These are phyloP conservation scores for Tetropium fuscum DNA, from an alignment of 2,888 invertebrate species.

Conservation along the genomic window DNA sequence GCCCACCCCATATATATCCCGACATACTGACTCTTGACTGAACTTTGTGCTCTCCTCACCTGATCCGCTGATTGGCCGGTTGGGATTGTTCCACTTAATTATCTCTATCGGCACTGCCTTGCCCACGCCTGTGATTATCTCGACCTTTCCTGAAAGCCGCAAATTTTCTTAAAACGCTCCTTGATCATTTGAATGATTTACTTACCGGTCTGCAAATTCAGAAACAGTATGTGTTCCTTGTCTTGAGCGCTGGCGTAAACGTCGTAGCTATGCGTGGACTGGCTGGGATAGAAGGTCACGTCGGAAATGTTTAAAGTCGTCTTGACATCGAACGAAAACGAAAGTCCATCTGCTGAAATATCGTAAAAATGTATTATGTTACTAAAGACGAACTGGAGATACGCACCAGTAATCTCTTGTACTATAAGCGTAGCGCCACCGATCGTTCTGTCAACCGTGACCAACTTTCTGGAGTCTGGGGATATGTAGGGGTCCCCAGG, in stretches of 20 bases:
- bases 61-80: constrained; percentile 75
- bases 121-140: constrained; percentile 80
- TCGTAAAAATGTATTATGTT: too few relatives aligned
- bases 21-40: too few relatives aligned
- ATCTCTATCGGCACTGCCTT: constrained; percentile 70
- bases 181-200: neutral
- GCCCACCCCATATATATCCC: too few relatives aligned
- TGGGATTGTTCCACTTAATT: constrained; percentile 75
- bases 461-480: constrained; percentile 77
- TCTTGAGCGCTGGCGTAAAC: constrained; percentile 79
- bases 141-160: constrained; percentile 73
- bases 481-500: constrained; percentile 76
- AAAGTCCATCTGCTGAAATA: constrained; percentile 72
- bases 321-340: constrained; percentile 80
- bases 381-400: too few relatives aligned
- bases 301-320: constrained; percentile 80
- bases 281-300: constrained; percentile 79
- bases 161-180: neutral
- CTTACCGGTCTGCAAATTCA: constrained; percentile 76
- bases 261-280: constrained; percentile 79
- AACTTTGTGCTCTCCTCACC: constrained; percentile 55
- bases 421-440: constrained; percentile 73
- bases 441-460: constrained; percentile 73
- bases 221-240: constrained; percentile 78
- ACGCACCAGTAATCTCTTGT: constrained; percentile 73